Conservation (phyloP, 2,888 invertebrate genomes). For the Rhaphigaster nebulosa region DNA sequence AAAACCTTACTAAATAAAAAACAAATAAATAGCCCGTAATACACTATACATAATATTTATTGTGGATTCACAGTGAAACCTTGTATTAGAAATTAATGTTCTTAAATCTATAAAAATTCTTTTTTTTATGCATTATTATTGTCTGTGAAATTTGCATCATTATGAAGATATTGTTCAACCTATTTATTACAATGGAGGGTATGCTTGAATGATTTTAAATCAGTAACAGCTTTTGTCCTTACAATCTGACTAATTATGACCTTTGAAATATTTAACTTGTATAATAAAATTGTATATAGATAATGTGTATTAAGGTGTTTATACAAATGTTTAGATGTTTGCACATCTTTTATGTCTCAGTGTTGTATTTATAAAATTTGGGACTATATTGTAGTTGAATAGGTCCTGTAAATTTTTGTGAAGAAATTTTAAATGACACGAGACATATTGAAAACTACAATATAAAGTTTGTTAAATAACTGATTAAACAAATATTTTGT, state of each 20-base stretch:
- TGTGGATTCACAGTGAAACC: not conserved
- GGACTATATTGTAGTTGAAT: conserved; percentile 5
- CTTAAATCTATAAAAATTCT: not conserved
- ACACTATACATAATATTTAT: not conserved
- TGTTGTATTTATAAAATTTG: conserved; percentile 22
- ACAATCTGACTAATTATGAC: not conserved
- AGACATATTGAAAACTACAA: conserved; percentile 7
- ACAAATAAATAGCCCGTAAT: not conserved
- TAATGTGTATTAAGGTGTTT: conserved; percentile 21
- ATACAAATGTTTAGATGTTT: conserved; percentile 34
- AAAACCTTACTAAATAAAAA: too few species aligned
- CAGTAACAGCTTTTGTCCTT: not conserved
- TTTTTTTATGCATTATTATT: not conserved
- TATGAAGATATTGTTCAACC: not conserved
- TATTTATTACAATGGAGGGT: not conserved
- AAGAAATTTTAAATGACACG: not conserved
- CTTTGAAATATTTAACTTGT: conserved; percentile 41
- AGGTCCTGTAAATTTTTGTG: conserved; percentile 3
- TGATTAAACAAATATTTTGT: conserved; percentile 47
- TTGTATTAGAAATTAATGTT: not conserved
- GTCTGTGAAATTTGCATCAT: not conserved
- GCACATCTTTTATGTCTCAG: conserved; percentile 22
- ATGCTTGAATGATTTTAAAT: not conserved
- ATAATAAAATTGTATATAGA: conserved; percentile 17
- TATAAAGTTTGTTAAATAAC: conserved; percentile 45